Percentiles rank a stretch among this genome's conserved stretches.
Evolutionary conservation across 2,888 invertebrate species (phyloP).

Genomic region (Eupeodes latifasciatus): DNA sequence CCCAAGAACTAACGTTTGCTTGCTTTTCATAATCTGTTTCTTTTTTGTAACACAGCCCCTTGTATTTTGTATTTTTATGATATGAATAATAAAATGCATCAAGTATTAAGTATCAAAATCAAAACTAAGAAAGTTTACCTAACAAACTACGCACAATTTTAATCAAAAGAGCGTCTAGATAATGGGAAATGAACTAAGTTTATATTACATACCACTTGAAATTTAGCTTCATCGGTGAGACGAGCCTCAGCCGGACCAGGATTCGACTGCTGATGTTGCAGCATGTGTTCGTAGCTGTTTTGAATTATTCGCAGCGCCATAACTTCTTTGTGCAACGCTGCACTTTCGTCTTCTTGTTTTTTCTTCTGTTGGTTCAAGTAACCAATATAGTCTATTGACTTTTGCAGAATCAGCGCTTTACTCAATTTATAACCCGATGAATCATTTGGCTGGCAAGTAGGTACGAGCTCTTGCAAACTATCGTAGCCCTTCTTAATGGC

Average conservation of each 20-base stretch:
- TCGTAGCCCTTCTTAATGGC: conserved; percentile 99
- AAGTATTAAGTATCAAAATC: no score
- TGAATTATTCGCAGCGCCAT: conserved; percentile 97
- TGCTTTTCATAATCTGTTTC: no score
- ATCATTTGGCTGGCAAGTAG: conserved; percentile 96
- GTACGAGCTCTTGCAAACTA: conserved; percentile 95
- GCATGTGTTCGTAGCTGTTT: conserved; percentile 97
- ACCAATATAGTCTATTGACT: conserved; percentile 96
- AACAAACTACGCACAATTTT: no score
- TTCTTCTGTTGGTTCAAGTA: conserved; percentile 95
- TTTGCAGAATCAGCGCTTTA: conserved; percentile 96
- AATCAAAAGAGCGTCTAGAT: no score
- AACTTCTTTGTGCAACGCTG: conserved; percentile 94
- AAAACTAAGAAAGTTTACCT: no score
- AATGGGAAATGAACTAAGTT: no score
- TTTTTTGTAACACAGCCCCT: no score
- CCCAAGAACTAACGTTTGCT: no score
- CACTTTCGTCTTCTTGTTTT: conserved; percentile 97
- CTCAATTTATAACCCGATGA: conserved; percentile 96
- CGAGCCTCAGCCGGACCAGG: conserved; percentile 94
- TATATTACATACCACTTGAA: conserved; percentile 92
- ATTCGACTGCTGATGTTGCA: conserved; percentile 96
- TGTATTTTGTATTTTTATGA: no score
- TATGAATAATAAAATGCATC: no score
- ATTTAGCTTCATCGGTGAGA: conserved; percentile 97